Percentiles rank a stretch among this genome's conserved stretches.
Evolutionary conservation across 2,888 invertebrate genomes (phyloP).

Genomic region (Endotricha flammealis): DNA sequence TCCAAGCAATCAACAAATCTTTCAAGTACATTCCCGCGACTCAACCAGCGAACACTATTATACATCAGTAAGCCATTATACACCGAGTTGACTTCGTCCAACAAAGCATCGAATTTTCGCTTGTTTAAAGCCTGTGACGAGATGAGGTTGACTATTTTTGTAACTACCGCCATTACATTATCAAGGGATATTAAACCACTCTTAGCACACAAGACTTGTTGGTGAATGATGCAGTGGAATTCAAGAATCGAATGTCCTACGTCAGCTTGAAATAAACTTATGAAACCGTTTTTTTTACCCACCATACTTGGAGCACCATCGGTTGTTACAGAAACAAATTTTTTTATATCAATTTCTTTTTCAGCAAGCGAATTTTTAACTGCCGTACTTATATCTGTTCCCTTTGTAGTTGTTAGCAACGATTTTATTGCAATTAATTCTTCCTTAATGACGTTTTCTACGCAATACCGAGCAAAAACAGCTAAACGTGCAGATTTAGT

Average conservation of each 20-base stretch:
- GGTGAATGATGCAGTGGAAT: constrained; percentile 29
- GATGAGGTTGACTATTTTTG: constrained; percentile 26
- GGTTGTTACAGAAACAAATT: too few relatives aligned
- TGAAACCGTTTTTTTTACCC: too few relatives aligned
- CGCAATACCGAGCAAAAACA: too few relatives aligned
- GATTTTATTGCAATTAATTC: too few relatives aligned
- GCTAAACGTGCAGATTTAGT: too few relatives aligned
- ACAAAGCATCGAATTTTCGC: constrained; percentile 28
- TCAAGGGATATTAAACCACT: constrained; percentile 24
- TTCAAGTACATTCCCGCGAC: constrained; percentile 29
- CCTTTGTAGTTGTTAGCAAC: too few relatives aligned
- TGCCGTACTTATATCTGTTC: too few relatives aligned
- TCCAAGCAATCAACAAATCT: constrained; percentile 16
- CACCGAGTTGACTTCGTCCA: constrained; percentile 29
- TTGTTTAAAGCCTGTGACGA: constrained; percentile 30
- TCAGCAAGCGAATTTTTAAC: too few relatives aligned
- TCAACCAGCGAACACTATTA: constrained; percentile 24
- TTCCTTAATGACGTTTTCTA: too few relatives aligned
- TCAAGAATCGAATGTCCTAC: constrained; percentile 24
- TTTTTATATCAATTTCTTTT: too few relatives aligned
- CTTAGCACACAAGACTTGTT: constrained; percentile 25
- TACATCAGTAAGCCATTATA: constrained; percentile 26
- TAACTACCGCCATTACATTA: constrained; percentile 26
- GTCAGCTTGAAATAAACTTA: too few relatives aligned
- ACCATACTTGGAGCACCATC: too few relatives aligned